Evolutionary conservation across 2,888 invertebrate species (phyloP).

Genomic region (Orthosia cruda): DNA sequence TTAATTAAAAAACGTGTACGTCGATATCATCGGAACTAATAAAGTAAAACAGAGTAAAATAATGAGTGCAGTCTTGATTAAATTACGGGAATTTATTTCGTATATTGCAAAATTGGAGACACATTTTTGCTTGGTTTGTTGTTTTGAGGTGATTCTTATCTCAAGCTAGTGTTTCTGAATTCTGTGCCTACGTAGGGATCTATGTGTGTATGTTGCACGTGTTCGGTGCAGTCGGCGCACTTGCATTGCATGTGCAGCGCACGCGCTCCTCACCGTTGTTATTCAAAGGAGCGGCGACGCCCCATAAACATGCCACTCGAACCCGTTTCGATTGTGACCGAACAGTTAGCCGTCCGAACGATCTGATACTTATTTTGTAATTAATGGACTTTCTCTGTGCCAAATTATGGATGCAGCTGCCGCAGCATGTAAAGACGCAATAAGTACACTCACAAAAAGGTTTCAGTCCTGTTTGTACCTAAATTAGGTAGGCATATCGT

Average conservation of each 20-base stretch:
- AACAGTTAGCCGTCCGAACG: slow-evolving; percentile 50
- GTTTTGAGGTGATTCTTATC: neutral
- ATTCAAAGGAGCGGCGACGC: slow-evolving; percentile 53
- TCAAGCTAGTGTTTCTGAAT: neutral
- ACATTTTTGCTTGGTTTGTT: slow-evolving; percentile 10
- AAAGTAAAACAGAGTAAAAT: slow-evolving; percentile 44
- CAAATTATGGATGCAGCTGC: neutral
- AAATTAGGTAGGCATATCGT: neutral
- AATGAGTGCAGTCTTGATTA: slow-evolving; percentile 45
- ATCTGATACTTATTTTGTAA: slow-evolving; percentile 20
- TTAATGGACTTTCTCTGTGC: slow-evolving; percentile 41
- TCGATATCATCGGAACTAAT: slow-evolving; percentile 57
- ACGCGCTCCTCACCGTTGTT: slow-evolving; percentile 43
- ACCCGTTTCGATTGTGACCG: slow-evolving; percentile 47
- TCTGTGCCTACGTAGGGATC: neutral
- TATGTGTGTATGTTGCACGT: slow-evolving; percentile 36
- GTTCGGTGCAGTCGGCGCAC: slow-evolving; percentile 18
- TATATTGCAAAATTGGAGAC: slow-evolving; percentile 13
- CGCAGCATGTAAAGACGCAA: neutral
- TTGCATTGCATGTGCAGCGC: slow-evolving; percentile 44
- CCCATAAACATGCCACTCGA: slow-evolving; percentile 43
- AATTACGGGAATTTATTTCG: slow-evolving; percentile 11
- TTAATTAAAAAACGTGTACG: slow-evolving; percentile 26
- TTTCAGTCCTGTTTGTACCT: neutral
- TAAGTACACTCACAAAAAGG: neutral